phyloP scores from a whole-genome alignment of 2,888 invertebrate genomes.

The Argyra leucocephala region DNA sequence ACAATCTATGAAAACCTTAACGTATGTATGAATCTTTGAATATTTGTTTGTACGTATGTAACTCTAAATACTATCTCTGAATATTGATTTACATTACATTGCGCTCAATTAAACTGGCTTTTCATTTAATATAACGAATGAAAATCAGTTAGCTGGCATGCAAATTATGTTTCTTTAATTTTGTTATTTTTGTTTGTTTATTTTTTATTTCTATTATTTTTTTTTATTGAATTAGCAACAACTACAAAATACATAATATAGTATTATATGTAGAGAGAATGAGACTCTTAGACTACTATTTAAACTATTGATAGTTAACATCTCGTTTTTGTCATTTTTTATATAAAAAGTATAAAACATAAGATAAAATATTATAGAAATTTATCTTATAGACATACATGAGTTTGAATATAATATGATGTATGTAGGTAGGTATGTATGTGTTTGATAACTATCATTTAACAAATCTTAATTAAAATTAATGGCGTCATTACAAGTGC shows the following conservation, averaged over 20 bases:
- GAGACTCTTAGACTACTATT: background rate
- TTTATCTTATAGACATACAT: too few species aligned
- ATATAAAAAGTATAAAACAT: too few species aligned
- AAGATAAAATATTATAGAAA: too few species aligned
- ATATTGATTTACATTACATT: background rate
- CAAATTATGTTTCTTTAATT: background rate
- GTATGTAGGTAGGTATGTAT: background rate
- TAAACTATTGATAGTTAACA: conserved; percentile 15
- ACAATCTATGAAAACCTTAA: background rate
- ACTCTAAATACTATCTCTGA: too few species aligned
- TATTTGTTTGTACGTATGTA: background rate
- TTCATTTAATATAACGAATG: background rate
- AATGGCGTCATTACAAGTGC: conserved; percentile 23
- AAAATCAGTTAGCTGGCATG: background rate
- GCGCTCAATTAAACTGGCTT: background rate
- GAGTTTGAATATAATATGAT: too few species aligned
- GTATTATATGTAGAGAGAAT: too few species aligned
- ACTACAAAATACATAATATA: too few species aligned
- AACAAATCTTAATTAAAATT: conserved; percentile 25
- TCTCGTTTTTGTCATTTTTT: background rate
- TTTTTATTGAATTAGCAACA: too few species aligned
- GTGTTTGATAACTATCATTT: conserved; percentile 18
- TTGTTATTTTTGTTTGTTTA: background rate
- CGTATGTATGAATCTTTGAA: background rate
- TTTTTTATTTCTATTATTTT: too few species aligned